Evolutionary conservation across 1,140 invertebrate species (phyloP).

Genomic region (Lepeophtheirus salmonis): DNA sequence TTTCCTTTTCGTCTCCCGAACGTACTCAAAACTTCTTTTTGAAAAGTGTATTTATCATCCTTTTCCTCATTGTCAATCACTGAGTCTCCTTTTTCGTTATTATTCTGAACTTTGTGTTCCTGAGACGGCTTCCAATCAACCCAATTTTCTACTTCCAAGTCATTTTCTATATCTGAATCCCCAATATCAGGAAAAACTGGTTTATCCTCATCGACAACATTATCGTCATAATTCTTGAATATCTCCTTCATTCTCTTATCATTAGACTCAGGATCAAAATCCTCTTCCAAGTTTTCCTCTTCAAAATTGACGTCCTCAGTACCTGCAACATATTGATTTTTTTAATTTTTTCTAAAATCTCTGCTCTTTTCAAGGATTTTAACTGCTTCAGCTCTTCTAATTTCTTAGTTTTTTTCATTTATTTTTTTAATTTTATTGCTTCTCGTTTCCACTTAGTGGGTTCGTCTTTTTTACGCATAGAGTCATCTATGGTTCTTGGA

Average conservation of each 20-base stretch:
- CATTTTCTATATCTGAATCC: neutral
- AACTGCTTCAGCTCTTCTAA: slow-evolving; percentile 63
- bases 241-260: slow-evolving; percentile 44
- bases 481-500: slow-evolving; percentile 68
- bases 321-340: slow-evolving; percentile 69
- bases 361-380: slow-evolving; percentile 73
- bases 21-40: slow-evolving; percentile 37
- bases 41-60: slow-evolving; percentile 24
- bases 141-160: slow-evolving; percentile 14
- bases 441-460: slow-evolving; percentile 43
- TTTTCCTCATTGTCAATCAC: slow-evolving; percentile 74
- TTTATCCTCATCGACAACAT: slow-evolving; percentile 34
- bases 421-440: slow-evolving; percentile 40
- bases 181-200: slow-evolving; percentile 2
- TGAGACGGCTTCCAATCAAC: slow-evolving; percentile 10
- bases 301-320: slow-evolving; percentile 37
- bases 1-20: slow-evolving; percentile 31
- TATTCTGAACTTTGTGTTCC: neutral
- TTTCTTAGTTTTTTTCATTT: slow-evolving; percentile 56
- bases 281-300: slow-evolving; percentile 47
- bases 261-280: slow-evolving; percentile 77
- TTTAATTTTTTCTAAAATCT: slow-evolving; percentile 66
- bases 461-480: slow-evolving; percentile 54
- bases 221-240: slow-evolving; percentile 34
- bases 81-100: slow-evolving; percentile 29